Base-by-base conservation (phyloP, 2,888 invertebrate genomes). In the Amblyjoppa proteus region DNA sequence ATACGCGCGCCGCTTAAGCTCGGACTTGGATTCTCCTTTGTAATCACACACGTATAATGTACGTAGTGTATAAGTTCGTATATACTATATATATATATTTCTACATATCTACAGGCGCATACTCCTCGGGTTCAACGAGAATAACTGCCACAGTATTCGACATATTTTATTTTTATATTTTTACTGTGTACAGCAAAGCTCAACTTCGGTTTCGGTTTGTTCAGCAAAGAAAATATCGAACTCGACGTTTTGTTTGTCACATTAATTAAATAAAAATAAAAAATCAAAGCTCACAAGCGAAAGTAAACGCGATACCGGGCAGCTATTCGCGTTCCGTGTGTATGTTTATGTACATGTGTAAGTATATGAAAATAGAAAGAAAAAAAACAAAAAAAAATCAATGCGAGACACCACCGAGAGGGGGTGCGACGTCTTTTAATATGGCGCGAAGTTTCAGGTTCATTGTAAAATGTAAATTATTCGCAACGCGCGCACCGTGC, bases 381-480 rank as follows among this genome's bases (percentile, higher is more conserved):
- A 38, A 56, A 38, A 56, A 31, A 69, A 68, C n/a, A 84, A 41
- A 45, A 1, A 56, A 68, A 53, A 61, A 38, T n/a, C 13, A 45
- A 34, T 66, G 75, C 53, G 75, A 20, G 38, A 64, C 41, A 53
- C 28, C 51, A 28, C 28, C 28, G 71, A 34, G 61, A 56, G 31
- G 2, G 61, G 31, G 45, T 56, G 68, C 49, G 53, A 69, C 61
- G 81, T 58, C 31, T 61, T 61, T 75, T 51, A 11, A 61, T 53
- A 31, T 69, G 34, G 45, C 79, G 74, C 53, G 51, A 79, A 20
- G 45, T 34, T 45, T 76, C 68, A 74, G 58, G 82, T 73, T 73
- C 41, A 80, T 71, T 84, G 71, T 83, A 78, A 77, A 86, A 85
- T 87, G 83, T 87, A 88, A 81, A 88, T 88, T 85, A 88, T 84